Evolutionary conservation across 1,140 invertebrate species (phyloP).

Genomic region (Cydia strobilella): DNA sequence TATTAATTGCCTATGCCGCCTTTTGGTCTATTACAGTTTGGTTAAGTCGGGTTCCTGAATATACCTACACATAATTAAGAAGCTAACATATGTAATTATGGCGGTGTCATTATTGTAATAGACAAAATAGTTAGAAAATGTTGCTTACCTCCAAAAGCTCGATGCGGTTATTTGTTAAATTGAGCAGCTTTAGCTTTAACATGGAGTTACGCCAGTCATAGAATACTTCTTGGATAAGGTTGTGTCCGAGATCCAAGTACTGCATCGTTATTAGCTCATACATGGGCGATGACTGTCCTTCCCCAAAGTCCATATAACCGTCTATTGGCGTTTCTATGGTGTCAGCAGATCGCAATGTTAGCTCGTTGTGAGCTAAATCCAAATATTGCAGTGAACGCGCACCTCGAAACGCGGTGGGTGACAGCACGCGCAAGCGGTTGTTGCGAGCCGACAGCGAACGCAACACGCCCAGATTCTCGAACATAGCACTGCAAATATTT

Average conservation of each 20-base stretch:
- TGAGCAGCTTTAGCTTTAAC: conserved; percentile 1
- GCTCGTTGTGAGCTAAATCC: conserved; percentile 1
- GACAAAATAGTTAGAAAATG: neutral
- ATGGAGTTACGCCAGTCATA: conserved; percentile 12
- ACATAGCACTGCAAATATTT: neutral
- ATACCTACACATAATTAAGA: too few relatives aligned
- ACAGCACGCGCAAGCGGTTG: conserved; percentile 3
- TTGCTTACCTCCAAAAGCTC: neutral
- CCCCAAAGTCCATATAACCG: neutral
- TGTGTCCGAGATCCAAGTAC: neutral
- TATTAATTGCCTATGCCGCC: too few relatives aligned
- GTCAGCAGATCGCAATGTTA: neutral
- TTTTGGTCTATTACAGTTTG: too few relatives aligned
- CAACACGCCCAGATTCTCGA: neutral
- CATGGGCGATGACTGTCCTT: neutral
- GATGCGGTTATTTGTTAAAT: neutral
- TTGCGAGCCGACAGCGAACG: neutral
- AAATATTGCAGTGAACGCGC: neutral
- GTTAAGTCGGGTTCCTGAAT: too few relatives aligned
- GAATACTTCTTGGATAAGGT: neutral
- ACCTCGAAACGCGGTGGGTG: neutral
- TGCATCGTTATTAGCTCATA: neutral
- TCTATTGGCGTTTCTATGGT: neutral
- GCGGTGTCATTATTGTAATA: too few relatives aligned
- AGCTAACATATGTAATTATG: too few relatives aligned